These are phyloP conservation scores for Marmota flaviventris DNA, from an alignment of 2,113 vertebrate species.

Conservation along the genomic window DNA sequence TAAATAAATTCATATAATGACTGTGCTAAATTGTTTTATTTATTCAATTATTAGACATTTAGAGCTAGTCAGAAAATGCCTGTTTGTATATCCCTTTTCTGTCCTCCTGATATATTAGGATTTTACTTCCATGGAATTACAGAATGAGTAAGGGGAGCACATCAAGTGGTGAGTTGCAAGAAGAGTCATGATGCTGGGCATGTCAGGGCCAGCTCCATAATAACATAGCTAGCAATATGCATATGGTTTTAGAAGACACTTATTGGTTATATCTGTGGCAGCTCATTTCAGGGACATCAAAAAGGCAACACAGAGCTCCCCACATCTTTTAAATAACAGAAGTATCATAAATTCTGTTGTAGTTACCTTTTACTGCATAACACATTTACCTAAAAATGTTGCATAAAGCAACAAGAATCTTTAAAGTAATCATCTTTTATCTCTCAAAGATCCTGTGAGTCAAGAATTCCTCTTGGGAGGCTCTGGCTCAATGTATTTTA, in stretches of 20 bases:
- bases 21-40: neutral
- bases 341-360: neutral
- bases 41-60: neutral
- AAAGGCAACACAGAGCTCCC: neutral
- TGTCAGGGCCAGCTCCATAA: neutral
- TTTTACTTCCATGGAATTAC: neutral
- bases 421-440: neutral
- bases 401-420: neutral
- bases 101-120: neutral
- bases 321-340: neutral
- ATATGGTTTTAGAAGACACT: neutral
- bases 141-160: neutral
- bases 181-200: neutral
- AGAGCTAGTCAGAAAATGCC: neutral
- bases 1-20: neutral
- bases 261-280: neutral
- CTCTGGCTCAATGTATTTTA: neutral
- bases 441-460: neutral
- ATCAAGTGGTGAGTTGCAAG: neutral
- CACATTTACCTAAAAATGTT: neutral
- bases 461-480: neutral
- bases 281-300: neutral
- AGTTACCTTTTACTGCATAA: neutral
- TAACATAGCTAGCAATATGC: rapidly evolving
- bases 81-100: neutral